phyloP scores from a whole-genome alignment of 1,140 invertebrate species.

The Brachionus plicatilis region DNA sequence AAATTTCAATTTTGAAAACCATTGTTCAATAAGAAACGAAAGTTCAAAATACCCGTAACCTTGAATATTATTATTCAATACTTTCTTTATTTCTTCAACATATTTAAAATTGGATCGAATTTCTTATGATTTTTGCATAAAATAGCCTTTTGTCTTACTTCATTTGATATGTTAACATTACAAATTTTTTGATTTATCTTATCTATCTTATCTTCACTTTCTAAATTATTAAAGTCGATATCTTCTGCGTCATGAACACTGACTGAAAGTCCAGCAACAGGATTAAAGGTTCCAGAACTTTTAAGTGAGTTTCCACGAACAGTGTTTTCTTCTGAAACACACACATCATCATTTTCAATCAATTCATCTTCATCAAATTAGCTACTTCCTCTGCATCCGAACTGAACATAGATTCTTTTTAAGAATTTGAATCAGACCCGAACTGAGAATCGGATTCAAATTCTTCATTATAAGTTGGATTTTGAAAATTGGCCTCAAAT shows the following conservation, averaged over 20 bases:
- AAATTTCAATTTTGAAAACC: too few relatives aligned
- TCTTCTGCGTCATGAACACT: neutral
- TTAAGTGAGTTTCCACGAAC: neutral
- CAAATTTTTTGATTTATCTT: neutral
- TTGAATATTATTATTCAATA: too few relatives aligned
- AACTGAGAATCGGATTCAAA: neutral
- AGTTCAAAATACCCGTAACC: too few relatives aligned
- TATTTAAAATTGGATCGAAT: too few relatives aligned
- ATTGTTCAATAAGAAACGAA: too few relatives aligned
- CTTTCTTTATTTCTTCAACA: too few relatives aligned
- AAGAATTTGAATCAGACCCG: neutral
- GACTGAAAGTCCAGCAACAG: neutral
- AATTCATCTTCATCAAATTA: neutral
- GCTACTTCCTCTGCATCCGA: neutral
- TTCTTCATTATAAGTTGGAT: neutral
- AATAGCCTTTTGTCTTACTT: too few relatives aligned
- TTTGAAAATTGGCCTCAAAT: neutral
- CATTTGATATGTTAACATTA: too few relatives aligned
- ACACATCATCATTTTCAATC: neutral
- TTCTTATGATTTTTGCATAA: too few relatives aligned
- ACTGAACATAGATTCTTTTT: neutral
- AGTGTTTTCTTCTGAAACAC: neutral
- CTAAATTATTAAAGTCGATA: neutral
- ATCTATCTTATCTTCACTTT: neutral
- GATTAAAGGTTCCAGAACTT: neutral